These are phyloP conservation scores for Glossophaga mutica DNA, from an alignment of 2,797 vertebrate species.

Conservation along the genomic window DNA sequence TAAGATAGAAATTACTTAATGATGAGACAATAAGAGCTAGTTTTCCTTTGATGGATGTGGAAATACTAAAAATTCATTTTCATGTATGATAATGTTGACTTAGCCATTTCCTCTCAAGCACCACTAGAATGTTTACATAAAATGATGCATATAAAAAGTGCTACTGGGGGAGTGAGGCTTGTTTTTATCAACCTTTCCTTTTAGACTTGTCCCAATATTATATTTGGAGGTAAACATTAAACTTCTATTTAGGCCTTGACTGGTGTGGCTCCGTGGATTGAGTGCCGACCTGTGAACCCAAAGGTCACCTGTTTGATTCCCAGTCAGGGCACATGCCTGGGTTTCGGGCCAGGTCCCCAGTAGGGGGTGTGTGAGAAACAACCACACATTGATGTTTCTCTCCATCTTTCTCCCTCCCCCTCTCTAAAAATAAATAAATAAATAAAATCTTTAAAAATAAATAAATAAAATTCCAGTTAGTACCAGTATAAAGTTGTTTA, in stretches of 20 bases:
- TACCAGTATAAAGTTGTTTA: background rate
- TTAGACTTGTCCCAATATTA: background rate
- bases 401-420: no score
- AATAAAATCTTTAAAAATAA: no score
- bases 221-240: conserved; percentile 24
- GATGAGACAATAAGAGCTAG: background rate
- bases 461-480: background rate
- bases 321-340: no score
- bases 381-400: no score
- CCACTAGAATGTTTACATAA: background rate
- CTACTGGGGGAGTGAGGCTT: background rate
- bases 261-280: no score
- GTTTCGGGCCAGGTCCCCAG: no score
- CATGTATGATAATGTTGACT: background rate
- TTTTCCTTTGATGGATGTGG: conserved; percentile 10
- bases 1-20: background rate
- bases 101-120: background rate
- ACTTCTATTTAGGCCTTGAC: background rate
- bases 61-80: conserved; percentile 12
- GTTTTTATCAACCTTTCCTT: conserved; percentile 24
- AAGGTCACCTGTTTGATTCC: no score
- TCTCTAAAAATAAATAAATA: no score
- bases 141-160: background rate
- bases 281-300: no score
- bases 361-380: no score